Evolutionary conservation across 2,113 vertebrate species (phyloP).

Genomic region (Leucosticte australis): DNA sequence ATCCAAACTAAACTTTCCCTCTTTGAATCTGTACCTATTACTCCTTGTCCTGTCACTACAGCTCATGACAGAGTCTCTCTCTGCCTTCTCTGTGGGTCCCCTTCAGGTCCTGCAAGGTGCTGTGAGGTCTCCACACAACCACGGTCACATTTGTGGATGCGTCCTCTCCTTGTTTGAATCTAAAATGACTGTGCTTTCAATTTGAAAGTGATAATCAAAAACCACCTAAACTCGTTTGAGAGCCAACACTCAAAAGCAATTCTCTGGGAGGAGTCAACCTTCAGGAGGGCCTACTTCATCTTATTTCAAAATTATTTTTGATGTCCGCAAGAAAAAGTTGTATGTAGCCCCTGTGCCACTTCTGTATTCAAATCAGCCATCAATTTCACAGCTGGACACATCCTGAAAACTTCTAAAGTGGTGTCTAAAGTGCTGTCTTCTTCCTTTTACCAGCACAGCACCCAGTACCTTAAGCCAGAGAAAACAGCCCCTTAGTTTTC

Average conservation of each 20-base stretch:
- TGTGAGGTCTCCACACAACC: background rate
- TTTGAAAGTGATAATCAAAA: background rate
- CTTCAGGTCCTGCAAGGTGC: background rate
- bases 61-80: background rate
- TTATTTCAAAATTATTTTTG: background rate
- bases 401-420: background rate
- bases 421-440: background rate
- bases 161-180: background rate
- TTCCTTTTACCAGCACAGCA: conserved; percentile 16
- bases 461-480: background rate
- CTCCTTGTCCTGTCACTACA: background rate
- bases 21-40: background rate
- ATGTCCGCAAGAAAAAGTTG: background rate
- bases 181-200: background rate
- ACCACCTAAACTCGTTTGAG: background rate
- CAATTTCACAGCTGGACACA: background rate
- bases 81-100: background rate
- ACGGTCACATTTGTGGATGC: rapidly evolving
- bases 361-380: background rate
- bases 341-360: background rate
- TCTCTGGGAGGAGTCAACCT: background rate
- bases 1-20: background rate
- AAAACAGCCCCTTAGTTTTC: background rate
- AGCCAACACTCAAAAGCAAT: background rate
- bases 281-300: background rate